Base-by-base conservation (phyloP, 1,140 invertebrate genomes). In the Battus philenor region DNA sequence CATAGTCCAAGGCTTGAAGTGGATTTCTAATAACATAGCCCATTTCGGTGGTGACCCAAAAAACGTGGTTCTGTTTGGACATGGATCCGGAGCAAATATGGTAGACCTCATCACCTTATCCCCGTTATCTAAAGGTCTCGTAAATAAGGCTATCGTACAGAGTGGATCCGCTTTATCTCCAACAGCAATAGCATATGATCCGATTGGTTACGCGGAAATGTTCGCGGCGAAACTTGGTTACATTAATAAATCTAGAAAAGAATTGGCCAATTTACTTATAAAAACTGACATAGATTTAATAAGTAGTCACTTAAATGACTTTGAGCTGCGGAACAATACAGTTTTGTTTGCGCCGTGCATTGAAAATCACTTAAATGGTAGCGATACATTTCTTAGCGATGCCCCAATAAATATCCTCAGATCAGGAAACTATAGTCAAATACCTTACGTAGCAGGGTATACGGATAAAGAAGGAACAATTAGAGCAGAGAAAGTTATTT, bases 141-240 rank as follows among this genome's bases (percentile, higher is more conserved):
- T 90, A 11, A 89, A 91, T 43, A 83, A 87, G 53, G 88, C 82
- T 11, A 73, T 87, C 17, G 76, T 86, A 29, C 80, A 90, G 68
- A 91, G 91, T 75, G 92, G 92, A 2, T 89, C 90, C 2, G 89
- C 89, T n/a, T 66, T 93, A 20, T 88, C 88, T 54, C 87, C 90
- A 1, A 93, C 91, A 91, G 88, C 91, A 5, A 78, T 91, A 1
- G 74, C 90, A n/a, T 80, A 86, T 26, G 78, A 90, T 38, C 87
- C 90, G 0, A 50, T 86, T 2, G 76, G 83, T n/a, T 65, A 71
- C 18, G 79, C 81, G n/a, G 8, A 63, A 31, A 26, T 58, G 9
- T 46, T 85, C 5, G 69, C 64, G 1, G 45, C 44, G 8, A 68
- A 65, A 50, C 50, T 85, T 16, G 59, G 62, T n/a, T 76, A 79